A percentile compares a stretch with the other conserved stretches of the same genome.
Evolutionary conservation across 2,888 invertebrate genomes (phyloP).

Genomic region (Dynastes maya): DNA sequence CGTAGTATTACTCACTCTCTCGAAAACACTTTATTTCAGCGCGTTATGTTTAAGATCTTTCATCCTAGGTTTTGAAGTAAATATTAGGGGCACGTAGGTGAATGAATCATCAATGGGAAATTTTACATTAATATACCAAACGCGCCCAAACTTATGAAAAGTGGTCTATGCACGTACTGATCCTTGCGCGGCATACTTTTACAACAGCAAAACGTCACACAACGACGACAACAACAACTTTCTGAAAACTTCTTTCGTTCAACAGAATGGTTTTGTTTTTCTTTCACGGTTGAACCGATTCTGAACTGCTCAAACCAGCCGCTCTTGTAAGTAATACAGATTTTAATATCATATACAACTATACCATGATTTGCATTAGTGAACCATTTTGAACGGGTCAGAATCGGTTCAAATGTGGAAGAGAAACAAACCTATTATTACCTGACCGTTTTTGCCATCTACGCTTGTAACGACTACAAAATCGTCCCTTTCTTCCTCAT

Average conservation of each 20-base stretch:
- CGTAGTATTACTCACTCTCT: no score
- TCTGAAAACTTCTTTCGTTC: slow-evolving; percentile 11
- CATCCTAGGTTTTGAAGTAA: neutral
- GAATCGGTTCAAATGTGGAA: no score
- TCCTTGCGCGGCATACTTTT: neutral
- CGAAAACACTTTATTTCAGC: neutral
- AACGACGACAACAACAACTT: neutral
- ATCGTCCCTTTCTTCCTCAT: slow-evolving; percentile 57
- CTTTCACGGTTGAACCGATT: no score
- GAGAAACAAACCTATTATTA: slow-evolving; percentile 47
- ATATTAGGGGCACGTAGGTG: neutral
- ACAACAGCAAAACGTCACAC: slow-evolving; percentile 27
- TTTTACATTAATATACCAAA: neutral
- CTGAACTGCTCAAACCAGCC: no score
- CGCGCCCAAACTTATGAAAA: neutral
- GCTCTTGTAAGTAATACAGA: no score
- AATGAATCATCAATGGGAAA: neutral
- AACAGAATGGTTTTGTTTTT: neutral
- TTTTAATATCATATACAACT: no score
- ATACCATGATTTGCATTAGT: no score
- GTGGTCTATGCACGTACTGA: neutral
- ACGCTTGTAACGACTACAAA: slow-evolving; percentile 58
- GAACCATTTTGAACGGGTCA: no score
- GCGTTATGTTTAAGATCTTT: neutral
- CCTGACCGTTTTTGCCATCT: slow-evolving; percentile 58